phyloP scores from a whole-genome alignment of 2,888 invertebrate species.

The Agrotis puta region DNA sequence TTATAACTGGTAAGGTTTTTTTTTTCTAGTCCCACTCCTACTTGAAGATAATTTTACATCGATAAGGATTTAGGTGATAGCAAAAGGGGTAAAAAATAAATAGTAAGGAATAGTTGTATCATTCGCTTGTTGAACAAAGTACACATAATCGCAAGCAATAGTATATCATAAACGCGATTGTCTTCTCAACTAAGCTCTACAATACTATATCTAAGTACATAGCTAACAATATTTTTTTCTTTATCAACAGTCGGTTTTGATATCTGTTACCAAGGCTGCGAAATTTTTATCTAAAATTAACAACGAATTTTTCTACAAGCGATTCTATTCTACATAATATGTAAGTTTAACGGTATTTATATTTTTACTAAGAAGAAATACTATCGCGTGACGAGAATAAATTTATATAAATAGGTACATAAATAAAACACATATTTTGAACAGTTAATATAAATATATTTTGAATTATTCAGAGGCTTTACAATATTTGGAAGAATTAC shows the following conservation, averaged over 20 bases:
- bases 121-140: background rate
- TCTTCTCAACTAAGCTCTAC: background rate
- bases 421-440: conserved; percentile 87
- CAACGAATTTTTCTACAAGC: conserved; percentile 16
- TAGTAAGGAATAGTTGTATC: background rate
- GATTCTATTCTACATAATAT: background rate
- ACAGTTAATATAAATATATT: conserved; percentile 92
- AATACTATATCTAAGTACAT: too few relatives aligned
- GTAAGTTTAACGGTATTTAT: conserved; percentile 23
- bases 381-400: background rate
- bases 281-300: conserved; percentile 41
- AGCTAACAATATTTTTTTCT: conserved; percentile 5
- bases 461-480: conserved; percentile 91
- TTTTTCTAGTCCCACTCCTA: too few relatives aligned
- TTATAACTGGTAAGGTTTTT: too few relatives aligned
- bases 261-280: conserved; percentile 44
- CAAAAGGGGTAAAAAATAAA: too few relatives aligned
- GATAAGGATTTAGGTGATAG: background rate
- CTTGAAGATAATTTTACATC: background rate
- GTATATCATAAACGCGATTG: background rate
- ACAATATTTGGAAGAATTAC: conserved; percentile 90
- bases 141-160: conserved; percentile 1
- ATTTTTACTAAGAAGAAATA: background rate
- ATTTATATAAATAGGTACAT: conserved; percentile 24
- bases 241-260: conserved; percentile 6